Percentiles rank a stretch among this genome's conserved stretches.
Evolutionary conservation across 2,797 vertebrate genomes (phyloP).

Genomic region (Enteromius fasciolatus): DNA sequence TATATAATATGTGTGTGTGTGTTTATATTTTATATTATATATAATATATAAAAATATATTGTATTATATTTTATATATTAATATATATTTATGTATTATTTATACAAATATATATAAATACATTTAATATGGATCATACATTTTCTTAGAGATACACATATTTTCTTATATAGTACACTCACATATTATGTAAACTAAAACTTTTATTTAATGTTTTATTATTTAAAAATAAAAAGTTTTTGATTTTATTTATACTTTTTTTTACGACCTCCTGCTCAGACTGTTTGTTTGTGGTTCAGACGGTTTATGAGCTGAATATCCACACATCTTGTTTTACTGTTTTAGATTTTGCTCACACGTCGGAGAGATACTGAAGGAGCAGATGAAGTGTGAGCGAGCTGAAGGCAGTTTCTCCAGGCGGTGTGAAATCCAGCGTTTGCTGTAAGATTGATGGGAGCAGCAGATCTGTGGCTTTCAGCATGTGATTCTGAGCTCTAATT

Average conservation of each 20-base stretch:
- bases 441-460: constrained; percentile 30
- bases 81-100: too few relatives aligned
- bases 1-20: too few relatives aligned
- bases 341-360: not conserved
- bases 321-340: not conserved
- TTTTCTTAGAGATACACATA: too few relatives aligned
- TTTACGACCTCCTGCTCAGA: not conserved
- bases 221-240: too few relatives aligned
- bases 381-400: not conserved
- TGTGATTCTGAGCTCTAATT: constrained; percentile 32
- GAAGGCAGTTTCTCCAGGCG: not conserved
- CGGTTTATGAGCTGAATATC: not conserved
- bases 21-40: too few relatives aligned
- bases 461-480: constrained; percentile 1
- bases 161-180: too few relatives aligned
- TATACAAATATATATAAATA: too few relatives aligned
- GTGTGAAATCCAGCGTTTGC: constrained; percentile 8
- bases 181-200: too few relatives aligned
- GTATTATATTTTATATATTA: too few relatives aligned
- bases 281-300: not conserved
- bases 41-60: too few relatives aligned
- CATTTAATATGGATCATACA: too few relatives aligned
- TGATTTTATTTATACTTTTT: not conserved
- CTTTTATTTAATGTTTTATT: too few relatives aligned
- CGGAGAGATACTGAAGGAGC: not conserved